phyloP scores from a whole-genome alignment of 2,113 vertebrate species.

The Hemibates koningsi region DNA sequence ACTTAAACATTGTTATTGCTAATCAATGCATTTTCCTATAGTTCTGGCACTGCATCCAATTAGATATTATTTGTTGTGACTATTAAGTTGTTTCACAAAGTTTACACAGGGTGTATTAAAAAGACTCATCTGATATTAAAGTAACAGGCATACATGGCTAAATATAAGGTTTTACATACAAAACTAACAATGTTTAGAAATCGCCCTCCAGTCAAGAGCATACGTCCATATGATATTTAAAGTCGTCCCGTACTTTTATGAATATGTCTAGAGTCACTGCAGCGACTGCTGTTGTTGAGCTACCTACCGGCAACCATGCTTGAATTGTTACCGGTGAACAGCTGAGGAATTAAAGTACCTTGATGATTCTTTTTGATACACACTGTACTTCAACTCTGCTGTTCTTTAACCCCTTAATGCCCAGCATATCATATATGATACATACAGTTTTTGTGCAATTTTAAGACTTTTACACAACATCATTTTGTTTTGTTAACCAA shows the following conservation, averaged over 20 bases:
- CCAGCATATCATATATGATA: neutral
- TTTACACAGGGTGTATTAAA: neutral
- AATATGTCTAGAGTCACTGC: neutral
- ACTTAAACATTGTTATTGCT: neutral
- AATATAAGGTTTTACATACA: neutral
- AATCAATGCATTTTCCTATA: neutral
- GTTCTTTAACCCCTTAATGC: neutral
- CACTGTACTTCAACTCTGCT: neutral
- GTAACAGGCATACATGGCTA: neutral
- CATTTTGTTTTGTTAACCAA: neutral
- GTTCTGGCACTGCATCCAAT: neutral
- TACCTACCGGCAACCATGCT: rapidly evolving
- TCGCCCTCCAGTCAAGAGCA: neutral
- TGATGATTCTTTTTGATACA: neutral
- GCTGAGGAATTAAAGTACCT: neutral
- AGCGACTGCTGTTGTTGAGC: neutral
- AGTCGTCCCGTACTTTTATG: neutral
- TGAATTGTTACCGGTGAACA: neutral
- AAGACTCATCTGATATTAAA: neutral
- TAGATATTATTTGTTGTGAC: neutral
- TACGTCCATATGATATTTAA: neutral
- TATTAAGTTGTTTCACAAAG: neutral
- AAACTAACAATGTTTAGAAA: neutral
- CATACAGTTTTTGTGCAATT: neutral
- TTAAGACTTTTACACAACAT: neutral